Base-by-base conservation (phyloP, 2,797 vertebrate species). In the Menidia menidia region DNA sequence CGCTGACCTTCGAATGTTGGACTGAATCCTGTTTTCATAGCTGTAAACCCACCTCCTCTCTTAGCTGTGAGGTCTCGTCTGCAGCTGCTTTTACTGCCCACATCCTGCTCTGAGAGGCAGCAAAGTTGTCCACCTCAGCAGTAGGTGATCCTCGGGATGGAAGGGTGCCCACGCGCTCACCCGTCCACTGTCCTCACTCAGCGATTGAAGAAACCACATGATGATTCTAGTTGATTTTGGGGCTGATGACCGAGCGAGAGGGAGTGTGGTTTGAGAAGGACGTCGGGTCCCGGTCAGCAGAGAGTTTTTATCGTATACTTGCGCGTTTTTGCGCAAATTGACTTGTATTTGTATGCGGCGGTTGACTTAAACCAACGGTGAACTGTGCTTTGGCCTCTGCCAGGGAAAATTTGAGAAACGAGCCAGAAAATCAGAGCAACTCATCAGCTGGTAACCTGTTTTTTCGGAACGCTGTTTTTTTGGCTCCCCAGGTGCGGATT, bases 21-120 rank as follows among this genome's bases (percentile, higher is more conserved):
- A 64, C 61, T 7, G n/a, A 71, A 71, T 71, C 81, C 60, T 84
- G 77, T 92, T 91, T 92, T 85, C 78, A 80, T 81, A 84, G 84
- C 78, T 76, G 78, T 68, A 70, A 18, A 13, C 87, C 71, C 81
- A 61, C 77, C 47, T 54, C 54, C 86, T 76, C 80, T 84, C 86
- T 47, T 69, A 64, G 70, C 75, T 84, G 75, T 2, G 25, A 78
- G 58, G 48, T 45, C 78, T 60, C 55, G 68, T 82, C 67, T 78
- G 76, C 55, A 77, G 80, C 82, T 83, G 12, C 0, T 55, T 80
- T 85, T 87, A 85, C 71, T 52, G 67, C 85, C 88, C 82, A n/a
- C 82, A 86, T 89, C 80, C 78, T 86, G 73, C 68, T 83, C 83
- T 73, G 71, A 80, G 73, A 60, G 52, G 77, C 72, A 73, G 72